phyloP scores from a whole-genome alignment of 2,888 invertebrate species.

The Achlya flavicornis region DNA sequence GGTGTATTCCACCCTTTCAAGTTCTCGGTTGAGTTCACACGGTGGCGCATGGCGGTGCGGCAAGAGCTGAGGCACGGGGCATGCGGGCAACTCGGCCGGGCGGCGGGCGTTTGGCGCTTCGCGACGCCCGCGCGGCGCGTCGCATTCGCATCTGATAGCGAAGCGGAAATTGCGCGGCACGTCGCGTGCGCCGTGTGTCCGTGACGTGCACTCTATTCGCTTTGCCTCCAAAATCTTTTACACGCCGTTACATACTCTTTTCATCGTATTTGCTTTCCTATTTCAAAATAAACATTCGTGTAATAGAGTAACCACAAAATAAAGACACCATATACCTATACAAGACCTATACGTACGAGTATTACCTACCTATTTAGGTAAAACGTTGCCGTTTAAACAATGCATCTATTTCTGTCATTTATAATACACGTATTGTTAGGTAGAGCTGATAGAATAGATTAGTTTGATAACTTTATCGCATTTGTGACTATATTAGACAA shows the following conservation, averaged over 20 bases:
- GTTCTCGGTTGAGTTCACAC: conserved; percentile 59
- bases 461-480: no score
- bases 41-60: background rate
- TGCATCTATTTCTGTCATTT: no score
- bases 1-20: conserved; percentile 24
- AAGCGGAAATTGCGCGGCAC: conserved; percentile 78
- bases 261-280: conserved; percentile 23
- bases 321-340: background rate
- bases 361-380: background rate
- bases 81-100: conserved; percentile 24
- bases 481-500: no score
- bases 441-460: no score
- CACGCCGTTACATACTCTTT: conserved; percentile 27
- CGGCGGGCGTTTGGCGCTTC: conserved; percentile 26
- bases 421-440: no score
- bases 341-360: no score
- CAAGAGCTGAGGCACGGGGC: conserved; percentile 6
- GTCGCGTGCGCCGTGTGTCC: conserved; percentile 76
- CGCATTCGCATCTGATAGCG: conserved; percentile 72
- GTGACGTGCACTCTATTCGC: conserved; percentile 71
- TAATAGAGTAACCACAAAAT: background rate
- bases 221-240: conserved; percentile 56
- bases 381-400: no score
- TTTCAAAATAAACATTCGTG: background rate
- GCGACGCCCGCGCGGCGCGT: conserved; percentile 27